A percentile compares a stretch with the other conserved stretches of the same genome.
phyloP scores from a whole-genome alignment of 2,888 invertebrate species.

The Epinotia bilunana region DNA sequence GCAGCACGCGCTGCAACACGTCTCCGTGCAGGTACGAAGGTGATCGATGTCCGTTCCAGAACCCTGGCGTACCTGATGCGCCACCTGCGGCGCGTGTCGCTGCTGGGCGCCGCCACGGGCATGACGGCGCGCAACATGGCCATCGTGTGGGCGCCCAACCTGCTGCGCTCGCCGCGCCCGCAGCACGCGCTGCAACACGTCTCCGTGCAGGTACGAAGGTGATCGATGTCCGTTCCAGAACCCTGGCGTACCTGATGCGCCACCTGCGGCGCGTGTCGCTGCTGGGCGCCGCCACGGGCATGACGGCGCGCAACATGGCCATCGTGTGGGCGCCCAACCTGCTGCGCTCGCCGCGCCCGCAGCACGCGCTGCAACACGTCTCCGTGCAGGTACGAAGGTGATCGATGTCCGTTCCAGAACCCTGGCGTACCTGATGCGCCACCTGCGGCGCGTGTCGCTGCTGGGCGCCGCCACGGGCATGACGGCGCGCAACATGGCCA shows the following conservation, averaged over 20 bases:
- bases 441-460: slow-evolving; percentile 94
- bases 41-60: slow-evolving; percentile 63
- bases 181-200: slow-evolving; percentile 96
- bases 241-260: slow-evolving; percentile 95
- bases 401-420: slow-evolving; percentile 84
- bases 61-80: slow-evolving; percentile 97
- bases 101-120: slow-evolving; percentile 93
- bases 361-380: slow-evolving; percentile 94
- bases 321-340: slow-evolving; percentile 99
- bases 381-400: slow-evolving; percentile 57
- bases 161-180: slow-evolving; percentile 95
- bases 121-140: slow-evolving; percentile 99
- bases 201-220: slow-evolving; percentile 58
- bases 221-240: slow-evolving; percentile 77
- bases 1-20: slow-evolving; percentile 94
- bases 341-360: slow-evolving; percentile 94
- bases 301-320: slow-evolving; percentile 99
- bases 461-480: slow-evolving; percentile 96
- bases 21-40: slow-evolving; percentile 75
- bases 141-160: slow-evolving; percentile 99
- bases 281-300: slow-evolving; percentile 94
- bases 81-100: slow-evolving; percentile 95
- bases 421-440: slow-evolving; percentile 95
- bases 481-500: slow-evolving; percentile 99
- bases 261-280: slow-evolving; percentile 96